Conservation (phyloP, 1,140 invertebrate genomes). For the Dendrolimus kikuchii region DNA sequence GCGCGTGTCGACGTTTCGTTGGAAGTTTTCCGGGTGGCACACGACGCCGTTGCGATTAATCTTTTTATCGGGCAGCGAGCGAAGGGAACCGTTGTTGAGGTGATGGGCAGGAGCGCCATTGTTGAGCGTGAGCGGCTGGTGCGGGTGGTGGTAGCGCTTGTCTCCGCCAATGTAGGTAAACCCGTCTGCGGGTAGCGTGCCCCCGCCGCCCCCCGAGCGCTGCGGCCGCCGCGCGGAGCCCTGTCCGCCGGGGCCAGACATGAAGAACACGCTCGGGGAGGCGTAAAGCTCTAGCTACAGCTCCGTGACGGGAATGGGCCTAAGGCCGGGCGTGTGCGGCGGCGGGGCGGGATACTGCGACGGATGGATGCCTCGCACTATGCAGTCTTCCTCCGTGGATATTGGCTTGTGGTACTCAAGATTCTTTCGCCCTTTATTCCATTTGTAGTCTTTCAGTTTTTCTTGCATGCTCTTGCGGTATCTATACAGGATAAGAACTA, state of each 20-base stretch:
- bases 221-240: constrained; percentile 71
- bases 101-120: constrained; percentile 65
- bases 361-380: constrained; percentile 74
- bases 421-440: constrained; percentile 87
- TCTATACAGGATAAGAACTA: constrained; percentile 83
- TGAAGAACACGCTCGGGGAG: constrained; percentile 80
- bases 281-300: constrained; percentile 94
- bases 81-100: constrained; percentile 67
- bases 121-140: constrained; percentile 65
- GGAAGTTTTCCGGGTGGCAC: constrained; percentile 64
- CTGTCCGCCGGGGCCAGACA: constrained; percentile 73
- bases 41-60: constrained; percentile 60
- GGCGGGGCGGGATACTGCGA: constrained; percentile 74
- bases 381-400: constrained; percentile 87
- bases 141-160: constrained; percentile 52
- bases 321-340: constrained; percentile 73
- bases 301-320: constrained; percentile 90
- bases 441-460: constrained; percentile 86
- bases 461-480: constrained; percentile 85
- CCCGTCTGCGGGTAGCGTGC: constrained; percentile 80
- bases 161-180: constrained; percentile 84
- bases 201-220: constrained; percentile 74
- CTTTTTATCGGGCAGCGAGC: constrained; percentile 60
- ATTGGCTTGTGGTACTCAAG: constrained; percentile 92
- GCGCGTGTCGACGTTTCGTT: constrained; percentile 62